These are phyloP conservation scores for Biston betularia DNA, from an alignment of 2,888 invertebrate species.

Conservation along the genomic window DNA sequence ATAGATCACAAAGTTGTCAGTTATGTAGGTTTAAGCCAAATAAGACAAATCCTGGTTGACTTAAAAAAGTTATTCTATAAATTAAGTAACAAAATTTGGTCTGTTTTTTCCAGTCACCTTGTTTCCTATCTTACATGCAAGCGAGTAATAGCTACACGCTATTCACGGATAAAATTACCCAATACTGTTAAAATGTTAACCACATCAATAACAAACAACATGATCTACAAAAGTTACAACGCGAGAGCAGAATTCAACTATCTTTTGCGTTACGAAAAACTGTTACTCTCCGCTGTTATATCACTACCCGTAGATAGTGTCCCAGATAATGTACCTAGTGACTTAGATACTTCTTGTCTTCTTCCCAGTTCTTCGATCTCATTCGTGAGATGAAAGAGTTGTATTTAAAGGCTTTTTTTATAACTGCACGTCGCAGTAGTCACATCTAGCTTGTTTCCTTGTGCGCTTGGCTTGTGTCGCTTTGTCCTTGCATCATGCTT, in stretches of 20 bases:
- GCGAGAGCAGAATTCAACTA: constrained; percentile 18
- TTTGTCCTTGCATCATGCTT: constrained; percentile 65
- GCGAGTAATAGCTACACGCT: constrained; percentile 30
- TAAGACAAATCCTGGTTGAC: neutral
- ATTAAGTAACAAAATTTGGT: constrained; percentile 12
- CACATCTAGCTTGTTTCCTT: constrained; percentile 24
- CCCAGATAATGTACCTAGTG: too few relatives aligned
- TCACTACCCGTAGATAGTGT: neutral
- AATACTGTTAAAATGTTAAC: constrained; percentile 46
- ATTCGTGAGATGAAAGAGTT: neutral
- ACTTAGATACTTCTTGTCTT: too few relatives aligned
- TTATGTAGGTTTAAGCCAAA: neutral
- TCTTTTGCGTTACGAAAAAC: neutral
- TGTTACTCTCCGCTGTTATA: neutral
- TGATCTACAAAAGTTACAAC: constrained; percentile 45
- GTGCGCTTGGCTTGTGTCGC: constrained; percentile 19
- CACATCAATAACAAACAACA: constrained; percentile 54
- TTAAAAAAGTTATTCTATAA: neutral
- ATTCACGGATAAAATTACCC: constrained; percentile 32
- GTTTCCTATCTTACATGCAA: constrained; percentile 26
- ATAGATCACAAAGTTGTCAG: neutral
- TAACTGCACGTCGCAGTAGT: constrained; percentile 48
- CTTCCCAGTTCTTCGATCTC: neutral
- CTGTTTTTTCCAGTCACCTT: constrained; percentile 6
- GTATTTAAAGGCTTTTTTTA: constrained; percentile 23